Evolutionary conservation across 37 sponge, comb jelly and placozoan genomes (phyloP).

Genomic region (Ephydatia muelleri): DNA sequence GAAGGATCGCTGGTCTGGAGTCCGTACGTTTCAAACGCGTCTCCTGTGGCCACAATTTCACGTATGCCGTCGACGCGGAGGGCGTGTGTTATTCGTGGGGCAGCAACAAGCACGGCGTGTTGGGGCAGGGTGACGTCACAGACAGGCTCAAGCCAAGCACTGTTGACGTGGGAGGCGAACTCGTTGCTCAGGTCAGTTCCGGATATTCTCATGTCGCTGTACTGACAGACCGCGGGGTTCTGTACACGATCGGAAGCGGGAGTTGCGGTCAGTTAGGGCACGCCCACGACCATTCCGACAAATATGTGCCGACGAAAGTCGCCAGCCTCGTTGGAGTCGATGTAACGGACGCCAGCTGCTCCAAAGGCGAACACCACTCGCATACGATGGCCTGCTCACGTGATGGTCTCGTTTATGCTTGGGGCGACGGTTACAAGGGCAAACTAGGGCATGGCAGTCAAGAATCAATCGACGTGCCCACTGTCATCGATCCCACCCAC

Average conservation of each 20-base stretch:
- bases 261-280: constrained; percentile 48
- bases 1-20: not conserved
- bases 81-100: constrained; percentile 62
- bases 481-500: constrained; percentile 24
- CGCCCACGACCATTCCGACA: constrained; percentile 12
- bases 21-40: constrained; percentile 25
- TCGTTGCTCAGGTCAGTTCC: constrained; percentile 22
- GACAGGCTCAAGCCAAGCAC: constrained; percentile 12
- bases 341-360: constrained; percentile 50
- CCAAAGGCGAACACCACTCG: constrained; percentile 68
- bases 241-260: constrained; percentile 50
- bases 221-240: constrained; percentile 22
- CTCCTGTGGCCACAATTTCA: constrained; percentile 69
- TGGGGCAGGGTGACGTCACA: constrained; percentile 52
- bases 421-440: constrained; percentile 85
- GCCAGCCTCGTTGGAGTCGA: not conserved
- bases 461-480: constrained; percentile 27
- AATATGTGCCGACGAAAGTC: constrained; percentile 16
- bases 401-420: constrained; percentile 67
- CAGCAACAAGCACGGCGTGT: constrained; percentile 47
- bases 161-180: not conserved
- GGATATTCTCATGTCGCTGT: constrained; percentile 69
- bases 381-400: constrained; percentile 72
- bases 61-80: constrained; percentile 26
- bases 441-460: constrained; percentile 53